These are phyloP conservation scores for Probosciger aterrimus DNA, from an alignment of 2,113 vertebrate genomes.

Conservation along the genomic window DNA sequence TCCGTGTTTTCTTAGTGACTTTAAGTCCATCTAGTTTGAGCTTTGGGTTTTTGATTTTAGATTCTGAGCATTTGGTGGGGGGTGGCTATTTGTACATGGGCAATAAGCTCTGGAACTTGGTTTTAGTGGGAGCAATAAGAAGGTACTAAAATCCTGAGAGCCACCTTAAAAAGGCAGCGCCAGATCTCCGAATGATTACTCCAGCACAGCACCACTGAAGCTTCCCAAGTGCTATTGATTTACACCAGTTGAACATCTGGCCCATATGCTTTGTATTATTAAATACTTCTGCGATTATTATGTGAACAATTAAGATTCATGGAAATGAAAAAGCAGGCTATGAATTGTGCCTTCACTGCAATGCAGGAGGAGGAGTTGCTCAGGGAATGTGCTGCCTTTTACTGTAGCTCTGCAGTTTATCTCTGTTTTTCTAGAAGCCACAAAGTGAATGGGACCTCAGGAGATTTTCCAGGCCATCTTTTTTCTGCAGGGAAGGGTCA, in stretches of 20 bases:
- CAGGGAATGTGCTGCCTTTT: neutral
- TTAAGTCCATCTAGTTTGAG: neutral
- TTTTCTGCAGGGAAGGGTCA: neutral
- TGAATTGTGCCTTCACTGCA: constrained; percentile 32
- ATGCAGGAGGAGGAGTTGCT: neutral
- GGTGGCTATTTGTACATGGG: neutral
- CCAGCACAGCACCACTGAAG: constrained; percentile 4
- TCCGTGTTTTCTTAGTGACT: neutral
- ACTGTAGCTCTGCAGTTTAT: neutral
- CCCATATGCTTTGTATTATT: constrained; percentile 62
- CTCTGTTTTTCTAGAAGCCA: neutral
- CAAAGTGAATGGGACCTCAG: neutral
- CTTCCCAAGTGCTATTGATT: constrained; percentile 24
- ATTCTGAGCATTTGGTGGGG: neutral
- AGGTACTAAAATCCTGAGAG: constrained; percentile 28
- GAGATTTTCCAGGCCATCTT: neutral
- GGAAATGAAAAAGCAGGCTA: constrained; percentile 43
- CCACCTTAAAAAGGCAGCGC: constrained; percentile 20
- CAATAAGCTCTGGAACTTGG: neutral
- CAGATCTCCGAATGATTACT: neutral
- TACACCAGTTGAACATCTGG: constrained; percentile 61
- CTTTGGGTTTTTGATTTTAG: neutral
- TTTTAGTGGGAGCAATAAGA: constrained; percentile 24
- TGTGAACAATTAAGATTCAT: constrained; percentile 62
- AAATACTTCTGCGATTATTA: constrained; percentile 58